Conservation (phyloP, 2,888 invertebrate species). For the Clepsis dumicolana region DNA sequence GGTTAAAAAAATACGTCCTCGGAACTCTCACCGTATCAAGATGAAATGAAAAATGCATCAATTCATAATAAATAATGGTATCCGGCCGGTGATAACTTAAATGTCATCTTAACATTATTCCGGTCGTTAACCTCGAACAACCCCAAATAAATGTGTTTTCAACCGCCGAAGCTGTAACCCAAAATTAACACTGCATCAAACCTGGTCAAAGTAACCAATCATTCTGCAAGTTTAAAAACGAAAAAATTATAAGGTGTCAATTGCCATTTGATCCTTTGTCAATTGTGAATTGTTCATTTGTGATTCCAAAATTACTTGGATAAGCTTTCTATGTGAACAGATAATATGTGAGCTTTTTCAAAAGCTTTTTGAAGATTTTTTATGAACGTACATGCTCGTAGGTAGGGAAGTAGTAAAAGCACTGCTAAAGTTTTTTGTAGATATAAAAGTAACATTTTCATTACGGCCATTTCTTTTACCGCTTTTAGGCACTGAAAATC, state of each 20-base stretch:
- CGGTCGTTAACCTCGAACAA: slow-evolving; percentile 20
- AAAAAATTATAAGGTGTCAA: slow-evolving; percentile 16
- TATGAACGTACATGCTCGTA: too few relatives aligned
- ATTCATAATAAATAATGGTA: background rate
- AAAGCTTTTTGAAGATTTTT: too few relatives aligned
- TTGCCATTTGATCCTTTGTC: slow-evolving; percentile 7
- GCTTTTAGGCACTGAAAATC: too few relatives aligned
- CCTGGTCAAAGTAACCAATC: background rate
- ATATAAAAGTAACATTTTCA: too few relatives aligned
- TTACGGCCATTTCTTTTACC: too few relatives aligned
- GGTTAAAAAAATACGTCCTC: background rate
- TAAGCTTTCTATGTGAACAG: too few relatives aligned
- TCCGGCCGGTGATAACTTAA: slow-evolving; percentile 2
- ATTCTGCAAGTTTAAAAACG: slow-evolving; percentile 9
- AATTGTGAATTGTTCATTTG: background rate
- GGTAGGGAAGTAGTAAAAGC: too few relatives aligned
- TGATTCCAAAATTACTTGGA: background rate
- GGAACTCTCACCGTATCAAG: background rate
- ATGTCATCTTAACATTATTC: slow-evolving; percentile 22
- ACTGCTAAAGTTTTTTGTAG: too few relatives aligned
- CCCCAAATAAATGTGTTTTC: slow-evolving; percentile 10
- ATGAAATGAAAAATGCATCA: too few relatives aligned
- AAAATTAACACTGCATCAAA: slow-evolving; percentile 6
- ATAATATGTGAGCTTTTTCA: too few relatives aligned
- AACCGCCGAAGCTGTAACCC: background rate